Percentiles rank a stretch among this genome's conserved stretches.
These are phyloP conservation scores for Upupa epops DNA, from an alignment of 2,113 vertebrate species.

Conservation along the genomic window DNA sequence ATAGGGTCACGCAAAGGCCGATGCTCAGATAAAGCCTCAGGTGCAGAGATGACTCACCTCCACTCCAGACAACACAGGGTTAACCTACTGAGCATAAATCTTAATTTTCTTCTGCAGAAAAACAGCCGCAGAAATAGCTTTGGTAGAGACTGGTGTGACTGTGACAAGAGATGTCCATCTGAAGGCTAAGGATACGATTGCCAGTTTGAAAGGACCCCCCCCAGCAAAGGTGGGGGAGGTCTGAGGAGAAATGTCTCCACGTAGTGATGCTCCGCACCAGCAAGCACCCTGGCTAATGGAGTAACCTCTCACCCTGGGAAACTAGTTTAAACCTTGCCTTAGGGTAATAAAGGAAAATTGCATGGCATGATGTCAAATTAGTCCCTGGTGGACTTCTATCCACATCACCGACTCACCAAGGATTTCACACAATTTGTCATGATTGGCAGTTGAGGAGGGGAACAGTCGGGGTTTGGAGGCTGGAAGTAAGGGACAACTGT, in stretches of 20 bases:
- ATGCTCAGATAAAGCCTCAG: not conserved
- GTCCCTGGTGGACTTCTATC: constrained; percentile 49
- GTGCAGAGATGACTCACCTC: no score
- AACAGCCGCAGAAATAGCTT: not conserved
- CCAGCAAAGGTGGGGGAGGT: not conserved
- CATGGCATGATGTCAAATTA: constrained; percentile 68
- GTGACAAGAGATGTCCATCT: not conserved
- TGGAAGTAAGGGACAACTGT: not conserved
- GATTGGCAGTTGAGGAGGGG: constrained; percentile 24
- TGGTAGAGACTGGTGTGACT: not conserved
- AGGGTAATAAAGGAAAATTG: constrained; percentile 64
- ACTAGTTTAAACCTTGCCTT: constrained; percentile 69
- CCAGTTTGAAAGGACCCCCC: not conserved
- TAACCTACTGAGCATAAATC: not conserved
- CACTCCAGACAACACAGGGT: not conserved
- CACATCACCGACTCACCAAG: constrained; percentile 45
- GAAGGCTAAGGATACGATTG: not conserved
- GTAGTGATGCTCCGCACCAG: not conserved
- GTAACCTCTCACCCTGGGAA: constrained; percentile 67
- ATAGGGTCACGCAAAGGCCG: not conserved
- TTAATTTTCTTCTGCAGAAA: not conserved
- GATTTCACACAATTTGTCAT: constrained; percentile 32
- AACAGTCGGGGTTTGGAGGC: not conserved
- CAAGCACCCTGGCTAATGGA: not conserved
- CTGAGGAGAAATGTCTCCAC: not conserved